These are phyloP conservation scores for Mamestra brassicae DNA, from an alignment of 2,888 invertebrate genomes.

Conservation along the genomic window DNA sequence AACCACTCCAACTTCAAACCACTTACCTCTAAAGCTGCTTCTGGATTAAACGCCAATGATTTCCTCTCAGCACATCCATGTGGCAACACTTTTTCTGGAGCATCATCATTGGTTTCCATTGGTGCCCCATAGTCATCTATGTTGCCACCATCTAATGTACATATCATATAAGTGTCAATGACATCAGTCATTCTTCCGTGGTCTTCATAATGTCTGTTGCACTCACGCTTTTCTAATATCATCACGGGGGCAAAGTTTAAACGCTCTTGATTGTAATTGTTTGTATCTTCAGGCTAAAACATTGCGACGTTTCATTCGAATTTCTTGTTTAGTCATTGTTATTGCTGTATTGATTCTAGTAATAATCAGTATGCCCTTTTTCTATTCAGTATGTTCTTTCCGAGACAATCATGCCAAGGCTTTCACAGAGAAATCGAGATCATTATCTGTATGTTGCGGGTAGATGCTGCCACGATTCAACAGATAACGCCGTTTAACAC, in stretches of 20 bases:
- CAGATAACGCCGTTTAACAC: too few relatives aligned
- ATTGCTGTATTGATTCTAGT: not conserved
- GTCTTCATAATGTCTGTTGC: conserved; percentile 60
- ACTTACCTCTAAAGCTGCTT: conserved; percentile 9
- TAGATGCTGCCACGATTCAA: too few relatives aligned
- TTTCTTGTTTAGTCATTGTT: not conserved
- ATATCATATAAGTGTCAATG: conserved; percentile 75
- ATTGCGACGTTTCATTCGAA: not conserved
- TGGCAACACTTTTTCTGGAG: not conserved
- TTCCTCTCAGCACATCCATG: conserved; percentile 14
- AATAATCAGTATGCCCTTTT: not conserved
- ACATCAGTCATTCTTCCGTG: conserved; percentile 47
- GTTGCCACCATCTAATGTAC: conserved; percentile 62
- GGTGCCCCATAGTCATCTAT: conserved; percentile 54
- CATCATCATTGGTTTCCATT: not conserved
- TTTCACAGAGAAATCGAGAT: not conserved
- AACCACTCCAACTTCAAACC: not conserved
- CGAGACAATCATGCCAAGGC: not conserved
- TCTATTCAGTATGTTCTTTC: not conserved
- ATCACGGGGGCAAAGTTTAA: conserved; percentile 64
- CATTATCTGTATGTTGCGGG: not conserved
- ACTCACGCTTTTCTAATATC: conserved; percentile 64
- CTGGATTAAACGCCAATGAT: not conserved
- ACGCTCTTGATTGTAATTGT: conserved; percentile 62
- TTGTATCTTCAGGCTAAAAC: conserved; percentile 59